Conservation (phyloP, 2,888 invertebrate species). For the Osmoderma eremita region DNA sequence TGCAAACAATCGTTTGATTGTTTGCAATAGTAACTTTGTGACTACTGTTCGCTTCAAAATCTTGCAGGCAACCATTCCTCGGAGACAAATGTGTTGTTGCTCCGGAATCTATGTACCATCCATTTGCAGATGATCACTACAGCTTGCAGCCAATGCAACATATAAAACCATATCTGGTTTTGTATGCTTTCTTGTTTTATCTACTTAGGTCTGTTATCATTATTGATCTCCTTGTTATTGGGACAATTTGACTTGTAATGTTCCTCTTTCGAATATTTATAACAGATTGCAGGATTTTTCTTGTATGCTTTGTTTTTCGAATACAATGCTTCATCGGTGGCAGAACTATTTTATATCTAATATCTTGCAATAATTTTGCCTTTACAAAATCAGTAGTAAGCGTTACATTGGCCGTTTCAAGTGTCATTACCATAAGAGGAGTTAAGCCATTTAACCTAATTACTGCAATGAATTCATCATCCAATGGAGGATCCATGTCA, state of each 20-base stretch:
- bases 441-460: background rate
- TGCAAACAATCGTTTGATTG: too few relatives aligned
- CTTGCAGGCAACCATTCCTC: conserved; percentile 5
- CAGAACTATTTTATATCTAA: background rate
- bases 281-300: conserved; percentile 29
- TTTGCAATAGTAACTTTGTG: too few relatives aligned
- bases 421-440: conserved; percentile 52
- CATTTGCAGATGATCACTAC: background rate
- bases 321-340: background rate
- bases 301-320: background rate
- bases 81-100: conserved; percentile 43
- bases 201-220: too few relatives aligned
- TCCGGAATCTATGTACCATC: conserved; percentile 40
- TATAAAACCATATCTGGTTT: conserved; percentile 3
- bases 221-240: too few relatives aligned
- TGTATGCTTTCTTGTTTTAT: conserved; percentile 13
- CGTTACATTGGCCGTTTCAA: conserved; percentile 46
- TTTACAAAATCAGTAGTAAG: conserved; percentile 21
- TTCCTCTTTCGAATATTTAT: conserved; percentile 38
- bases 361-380: conserved; percentile 19
- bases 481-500: background rate
- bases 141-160: background rate
- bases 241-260: conserved; percentile 16
- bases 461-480: background rate
- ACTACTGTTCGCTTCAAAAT: conserved; percentile 5